A percentile compares a stretch with the other conserved stretches of the same genome.
Conservation (phyloP, 2,113 vertebrate species). For the Lonchura striata region DNA sequence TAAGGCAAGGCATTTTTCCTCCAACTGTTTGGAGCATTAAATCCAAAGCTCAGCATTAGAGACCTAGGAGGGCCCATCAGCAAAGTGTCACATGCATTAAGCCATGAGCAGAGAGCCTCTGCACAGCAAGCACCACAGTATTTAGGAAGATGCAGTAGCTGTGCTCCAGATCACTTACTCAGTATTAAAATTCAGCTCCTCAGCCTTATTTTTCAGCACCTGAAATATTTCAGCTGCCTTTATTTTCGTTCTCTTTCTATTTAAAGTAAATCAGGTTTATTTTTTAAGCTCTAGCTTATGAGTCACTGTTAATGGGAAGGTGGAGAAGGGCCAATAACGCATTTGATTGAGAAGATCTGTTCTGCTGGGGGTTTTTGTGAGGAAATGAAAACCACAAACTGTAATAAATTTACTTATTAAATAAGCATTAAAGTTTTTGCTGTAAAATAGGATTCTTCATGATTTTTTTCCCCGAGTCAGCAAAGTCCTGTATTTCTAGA, state of each 20-base stretch:
- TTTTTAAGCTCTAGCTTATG: background rate
- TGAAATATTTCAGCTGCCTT: background rate
- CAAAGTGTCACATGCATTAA: background rate
- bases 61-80: constrained; percentile 35
- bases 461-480: background rate
- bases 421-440: background rate
- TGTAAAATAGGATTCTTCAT: background rate
- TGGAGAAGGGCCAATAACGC: background rate
- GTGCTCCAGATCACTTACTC: background rate
- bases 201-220: background rate
- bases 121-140: background rate
- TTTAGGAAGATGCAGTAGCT: background rate
- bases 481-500: background rate
- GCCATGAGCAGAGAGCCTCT: background rate
- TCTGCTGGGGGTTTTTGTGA: background rate
- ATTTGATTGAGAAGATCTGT: constrained; percentile 4
- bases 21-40: constrained; percentile 2
- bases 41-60: background rate
- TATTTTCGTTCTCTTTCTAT: constrained; percentile 4
- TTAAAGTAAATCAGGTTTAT: background rate
- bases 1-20: background rate
- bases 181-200: constrained; percentile 4
- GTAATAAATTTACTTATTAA: constrained; percentile 26
- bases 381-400: constrained; percentile 9
- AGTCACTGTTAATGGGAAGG: background rate